These are phyloP conservation scores for Pecten maximus DNA, from an alignment of 2,888 invertebrate genomes.

Conservation along the genomic window DNA sequence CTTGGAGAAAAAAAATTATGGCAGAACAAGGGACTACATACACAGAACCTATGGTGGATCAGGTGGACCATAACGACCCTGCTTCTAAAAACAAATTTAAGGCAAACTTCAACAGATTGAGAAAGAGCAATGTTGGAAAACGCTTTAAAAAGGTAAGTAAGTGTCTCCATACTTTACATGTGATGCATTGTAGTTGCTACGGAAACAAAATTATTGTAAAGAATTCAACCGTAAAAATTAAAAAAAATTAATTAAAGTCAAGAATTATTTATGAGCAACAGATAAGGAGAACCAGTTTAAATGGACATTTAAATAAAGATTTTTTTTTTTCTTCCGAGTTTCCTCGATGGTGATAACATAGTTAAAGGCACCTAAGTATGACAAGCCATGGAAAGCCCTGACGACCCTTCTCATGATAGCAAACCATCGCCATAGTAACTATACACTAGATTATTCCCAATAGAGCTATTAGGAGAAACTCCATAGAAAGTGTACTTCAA, in stretches of 20 bases:
- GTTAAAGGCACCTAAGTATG: neutral
- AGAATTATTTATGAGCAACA: neutral
- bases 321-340: neutral
- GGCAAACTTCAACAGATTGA: slow-evolving; percentile 36
- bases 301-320: neutral
- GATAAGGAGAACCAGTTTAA: neutral
- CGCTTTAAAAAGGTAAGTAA: slow-evolving; percentile 30
- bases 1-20: neutral
- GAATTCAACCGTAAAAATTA: neutral
- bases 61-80: slow-evolving; percentile 38
- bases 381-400: neutral
- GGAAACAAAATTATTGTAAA: neutral
- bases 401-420: neutral
- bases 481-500: neutral
- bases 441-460: neutral
- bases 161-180: neutral
- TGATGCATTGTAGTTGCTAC: neutral
- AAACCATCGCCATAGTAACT: slow-evolving; percentile 13
- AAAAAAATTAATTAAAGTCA: neutral
- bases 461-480: neutral
- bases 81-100: slow-evolving; percentile 37
- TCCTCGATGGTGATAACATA: neutral
- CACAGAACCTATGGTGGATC: slow-evolving; percentile 48
- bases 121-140: slow-evolving; percentile 36
- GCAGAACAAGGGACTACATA: neutral